Base-by-base conservation (phyloP, 1,140 invertebrate genomes). In the Pteromalus puparum region DNA sequence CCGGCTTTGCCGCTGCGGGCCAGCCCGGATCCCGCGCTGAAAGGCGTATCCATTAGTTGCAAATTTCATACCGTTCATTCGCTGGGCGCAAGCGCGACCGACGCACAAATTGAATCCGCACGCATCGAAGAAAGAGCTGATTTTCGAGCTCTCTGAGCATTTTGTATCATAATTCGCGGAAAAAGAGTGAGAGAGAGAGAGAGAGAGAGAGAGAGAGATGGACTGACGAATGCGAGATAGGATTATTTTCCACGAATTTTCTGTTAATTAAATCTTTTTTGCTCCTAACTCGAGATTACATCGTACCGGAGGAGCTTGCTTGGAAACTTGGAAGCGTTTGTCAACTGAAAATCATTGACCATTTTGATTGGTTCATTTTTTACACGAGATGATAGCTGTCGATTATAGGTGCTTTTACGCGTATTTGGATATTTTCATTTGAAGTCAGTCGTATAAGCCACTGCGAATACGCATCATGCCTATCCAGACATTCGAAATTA, bases 1-100 rank as follows among this genome's bases (percentile, higher is more conserved):
- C 86, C 85, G 84, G 87, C 86, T 87, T 88, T 89, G 88, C 87
- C 87, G 13, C 28, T 67, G n/a, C 21, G 74, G 38, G n/a, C n/a
- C 72, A 87, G 84, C 67, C 67, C 65, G 26, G 15, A 70, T 28
- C 24, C 12, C 24, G 67, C 76, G 86, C 86, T 89, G 86, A 87
- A 88, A 88, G 81, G 83, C 86, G 87, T 89, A 89, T 88, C 86
- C 87, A 88, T 89, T 88, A 88, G 88, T 86, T 86, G 70, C 77
- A 85, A 90, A 90, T 88, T 88, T 89, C 88, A 87, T 86, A 86
- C 87, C 73, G 81, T 21, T 28, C 48, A 24, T 65, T 65, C 30
- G 77, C 26, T 34, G 26, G 46, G 46, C 5, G 24, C 72, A 30
- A 6, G 18, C 21, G 53, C 48, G 46, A 3, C 70, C 5, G 2